Conservation (phyloP, 2,888 invertebrate genomes). For the Griposia aprilina region DNA sequence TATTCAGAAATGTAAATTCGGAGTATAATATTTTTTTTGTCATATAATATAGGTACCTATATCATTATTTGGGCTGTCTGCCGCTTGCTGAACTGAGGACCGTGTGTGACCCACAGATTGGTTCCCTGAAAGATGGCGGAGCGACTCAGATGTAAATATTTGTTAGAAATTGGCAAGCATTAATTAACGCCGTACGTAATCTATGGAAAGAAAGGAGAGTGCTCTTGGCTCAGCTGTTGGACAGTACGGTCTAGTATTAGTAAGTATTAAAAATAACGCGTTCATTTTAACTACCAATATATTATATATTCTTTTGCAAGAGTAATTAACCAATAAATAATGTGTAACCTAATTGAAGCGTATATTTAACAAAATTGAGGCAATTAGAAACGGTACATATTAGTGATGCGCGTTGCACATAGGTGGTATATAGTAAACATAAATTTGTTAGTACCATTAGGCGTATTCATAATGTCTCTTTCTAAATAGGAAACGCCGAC, state of each 20-base stretch:
- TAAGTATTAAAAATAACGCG: neutral
- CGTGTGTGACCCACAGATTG: neutral
- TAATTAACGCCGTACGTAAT: neutral
- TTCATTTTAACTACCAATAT: conserved; percentile 8
- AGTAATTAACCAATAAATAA: conserved; percentile 1
- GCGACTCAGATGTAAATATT: neutral
- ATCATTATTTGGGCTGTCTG: neutral
- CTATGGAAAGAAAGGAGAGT: too few species aligned
- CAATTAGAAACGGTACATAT: conserved; percentile 3
- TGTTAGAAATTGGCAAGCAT: neutral
- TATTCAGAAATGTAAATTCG: conserved; percentile 16
- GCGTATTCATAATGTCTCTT: too few species aligned
- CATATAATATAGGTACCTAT: neutral
- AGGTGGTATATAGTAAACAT: neutral
- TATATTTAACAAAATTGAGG: neutral
- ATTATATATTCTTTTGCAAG: neutral
- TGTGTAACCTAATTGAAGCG: conserved; percentile 4
- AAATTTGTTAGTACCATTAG: neutral
- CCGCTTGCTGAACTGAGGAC: neutral
- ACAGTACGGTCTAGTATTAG: neutral
- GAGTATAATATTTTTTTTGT: neutral
- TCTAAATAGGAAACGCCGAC: too few species aligned
- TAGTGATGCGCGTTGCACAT: neutral
- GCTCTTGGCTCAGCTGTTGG: neutral
- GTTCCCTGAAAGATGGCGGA: neutral